Conservation (phyloP, 2,113 vertebrate genomes). For the Carassius carassius region DNA sequence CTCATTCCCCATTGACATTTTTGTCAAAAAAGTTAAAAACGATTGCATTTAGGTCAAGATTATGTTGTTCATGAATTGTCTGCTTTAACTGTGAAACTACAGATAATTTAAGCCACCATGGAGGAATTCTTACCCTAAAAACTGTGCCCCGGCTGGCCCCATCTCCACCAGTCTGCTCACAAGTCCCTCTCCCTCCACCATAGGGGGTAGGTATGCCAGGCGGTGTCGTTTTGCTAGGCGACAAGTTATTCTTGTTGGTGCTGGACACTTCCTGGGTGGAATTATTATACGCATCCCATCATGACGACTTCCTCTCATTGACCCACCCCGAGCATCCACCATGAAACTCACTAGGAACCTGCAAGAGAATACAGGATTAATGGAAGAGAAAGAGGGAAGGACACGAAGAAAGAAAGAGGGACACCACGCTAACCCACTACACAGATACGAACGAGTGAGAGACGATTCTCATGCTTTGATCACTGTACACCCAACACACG, state of each 20-base stretch:
- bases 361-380: conserved; percentile 40
- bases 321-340: conserved; percentile 96
- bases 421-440: conserved; percentile 46
- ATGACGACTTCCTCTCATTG: conserved; percentile 96
- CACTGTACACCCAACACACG: conserved; percentile 68
- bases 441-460: conserved; percentile 63
- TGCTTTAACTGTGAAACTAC: too few species aligned
- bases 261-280: conserved; percentile 94
- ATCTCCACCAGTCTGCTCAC: conserved; percentile 96
- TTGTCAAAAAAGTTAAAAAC: background rate
- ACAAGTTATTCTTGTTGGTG: conserved; percentile 96
- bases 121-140: conserved; percentile 86
- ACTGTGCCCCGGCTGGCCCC: conserved; percentile 95
- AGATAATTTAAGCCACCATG: background rate
- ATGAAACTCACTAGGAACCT: conserved; percentile 99
- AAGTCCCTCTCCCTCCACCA: conserved; percentile 98
- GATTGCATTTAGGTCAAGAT: background rate
- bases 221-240: conserved; percentile 96
- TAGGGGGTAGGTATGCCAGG: conserved; percentile 93
- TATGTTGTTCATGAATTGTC: too few species aligned
- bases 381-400: background rate
- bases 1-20: background rate
- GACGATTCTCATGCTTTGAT: conserved; percentile 76
- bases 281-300: conserved; percentile 98
- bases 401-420: conserved; percentile 36